Evolutionary conservation across 2,888 invertebrate species (phyloP), one percentile per base, ranked within the genome.

Genomic region (Diloba caeruleocephala): DNA sequence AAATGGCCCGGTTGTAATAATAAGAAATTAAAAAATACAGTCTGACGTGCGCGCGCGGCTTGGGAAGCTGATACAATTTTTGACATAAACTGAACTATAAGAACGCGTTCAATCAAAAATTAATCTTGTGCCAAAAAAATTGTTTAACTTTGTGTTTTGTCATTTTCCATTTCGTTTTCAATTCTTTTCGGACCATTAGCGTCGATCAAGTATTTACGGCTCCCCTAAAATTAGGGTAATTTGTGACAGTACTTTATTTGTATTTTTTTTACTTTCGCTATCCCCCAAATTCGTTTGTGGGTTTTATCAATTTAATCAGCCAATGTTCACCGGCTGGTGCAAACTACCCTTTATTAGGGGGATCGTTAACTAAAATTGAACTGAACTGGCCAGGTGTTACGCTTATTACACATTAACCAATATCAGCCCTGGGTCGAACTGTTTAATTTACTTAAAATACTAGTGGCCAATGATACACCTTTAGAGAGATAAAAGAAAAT

Each of bases 251-350:
- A 51, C 55, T 63, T 58, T 62, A 45, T 68, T 57, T 25, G 43
- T 63, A 46, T 39, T 58, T 58, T 51, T 63, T 34, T 37, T 29
- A 44, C 55, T 31, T 37, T 12, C 25, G 21, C 7, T 21, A 34
- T 38, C 52, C 56, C 65, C 60, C 19, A 34, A 68, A 58, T 55
- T 50, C 34, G 33, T 59, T 46, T 39, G 34, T 15, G 45, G 28
- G 25, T 60, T 52, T 73, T 73, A 71, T 71, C 71, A 70, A 44
- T 58, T 61, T 43, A 56, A 65, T 70, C 61, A 56, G 44, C 39
- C 36, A 37, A 44, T 46, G 63, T 38, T 34, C 41, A 29, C 53
- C 46, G 55, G 28, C 49, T 64, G 65, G 31, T 52, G 34, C 53
- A 23, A 58, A 57, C 15, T 42, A 38, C 54, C 49, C 46, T 53